Evolutionary conservation across 2,113 vertebrate genomes (phyloP).

Genomic region (Oreochromis aureus): DNA sequence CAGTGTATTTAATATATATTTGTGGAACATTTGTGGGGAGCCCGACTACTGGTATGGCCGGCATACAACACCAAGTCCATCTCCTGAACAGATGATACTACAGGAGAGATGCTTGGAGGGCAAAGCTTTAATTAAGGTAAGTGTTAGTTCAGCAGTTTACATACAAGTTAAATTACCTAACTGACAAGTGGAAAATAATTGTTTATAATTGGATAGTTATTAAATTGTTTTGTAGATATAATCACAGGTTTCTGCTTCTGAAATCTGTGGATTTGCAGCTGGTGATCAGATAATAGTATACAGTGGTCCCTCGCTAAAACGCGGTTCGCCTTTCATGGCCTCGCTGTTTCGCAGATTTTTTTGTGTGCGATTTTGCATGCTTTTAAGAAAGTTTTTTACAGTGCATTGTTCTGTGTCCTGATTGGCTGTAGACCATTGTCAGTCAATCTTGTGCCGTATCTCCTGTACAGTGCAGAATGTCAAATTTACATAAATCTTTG

Average conservation of each 20-base stretch:
- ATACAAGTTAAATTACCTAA: neutral
- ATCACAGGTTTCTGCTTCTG: neutral
- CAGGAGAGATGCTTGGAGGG: neutral
- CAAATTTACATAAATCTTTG: neutral
- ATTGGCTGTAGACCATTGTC: too few species aligned
- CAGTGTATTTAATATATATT: accelerated
- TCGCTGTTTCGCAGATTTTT: neutral
- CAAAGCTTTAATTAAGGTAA: neutral
- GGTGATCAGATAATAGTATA: accelerated
- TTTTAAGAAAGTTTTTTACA: neutral
- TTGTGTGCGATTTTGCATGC: neutral
- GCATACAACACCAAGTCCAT: accelerated
- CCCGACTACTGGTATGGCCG: accelerated
- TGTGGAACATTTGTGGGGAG: accelerated
- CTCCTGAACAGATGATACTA: accelerated
- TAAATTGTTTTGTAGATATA: neutral
- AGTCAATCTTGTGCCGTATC: too few species aligned
- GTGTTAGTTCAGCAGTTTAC: neutral
- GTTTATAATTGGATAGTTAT: neutral
- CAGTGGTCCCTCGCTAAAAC: neutral
- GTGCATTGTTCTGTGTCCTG: too few species aligned
- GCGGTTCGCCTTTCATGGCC: accelerated
- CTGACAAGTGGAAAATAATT: neutral
- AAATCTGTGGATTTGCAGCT: neutral
- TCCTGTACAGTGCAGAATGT: neutral